These are phyloP conservation scores for Strigamia transsilvanica DNA, from an alignment of 2,888 invertebrate species.

Conservation along the genomic window DNA sequence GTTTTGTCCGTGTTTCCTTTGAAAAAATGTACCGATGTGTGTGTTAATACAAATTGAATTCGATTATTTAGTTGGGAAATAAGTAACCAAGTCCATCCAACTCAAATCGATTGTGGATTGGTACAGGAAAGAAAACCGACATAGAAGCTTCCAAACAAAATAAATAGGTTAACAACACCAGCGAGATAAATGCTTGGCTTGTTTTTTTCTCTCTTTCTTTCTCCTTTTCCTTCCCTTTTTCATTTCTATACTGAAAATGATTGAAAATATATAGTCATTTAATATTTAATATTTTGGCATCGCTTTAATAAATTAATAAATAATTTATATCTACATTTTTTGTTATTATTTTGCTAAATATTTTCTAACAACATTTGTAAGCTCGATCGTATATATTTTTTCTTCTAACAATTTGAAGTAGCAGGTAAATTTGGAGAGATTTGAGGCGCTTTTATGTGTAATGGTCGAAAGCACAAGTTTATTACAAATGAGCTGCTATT, in stretches of 20 bases:
- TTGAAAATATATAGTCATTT: too few species aligned
- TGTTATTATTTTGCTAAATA: not conserved
- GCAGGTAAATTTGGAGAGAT: not conserved
- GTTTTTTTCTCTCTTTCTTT: too few species aligned
- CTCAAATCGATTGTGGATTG: not conserved
- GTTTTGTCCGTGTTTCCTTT: not conserved
- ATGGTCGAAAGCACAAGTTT: conserved; percentile 5
- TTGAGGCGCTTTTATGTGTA: not conserved
- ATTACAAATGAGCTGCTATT: not conserved
- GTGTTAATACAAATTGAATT: not conserved
- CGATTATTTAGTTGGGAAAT: not conserved
- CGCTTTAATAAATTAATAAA: not conserved
- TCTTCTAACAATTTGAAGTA: not conserved
- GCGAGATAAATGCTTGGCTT: too few species aligned
- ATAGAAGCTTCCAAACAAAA: not conserved
- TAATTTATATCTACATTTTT: not conserved
- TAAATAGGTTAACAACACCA: not conserved
- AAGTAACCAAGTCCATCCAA: not conserved
- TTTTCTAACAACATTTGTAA: too few species aligned
- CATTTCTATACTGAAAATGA: too few species aligned
- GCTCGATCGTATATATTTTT: not conserved
- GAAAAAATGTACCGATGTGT: not conserved
- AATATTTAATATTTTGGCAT: not conserved
- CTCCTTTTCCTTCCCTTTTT: too few species aligned
- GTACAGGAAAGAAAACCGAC: not conserved